phyloP scores from a whole-genome alignment of 2,888 invertebrate species.

The Acanthosoma haemorrhoidale region DNA sequence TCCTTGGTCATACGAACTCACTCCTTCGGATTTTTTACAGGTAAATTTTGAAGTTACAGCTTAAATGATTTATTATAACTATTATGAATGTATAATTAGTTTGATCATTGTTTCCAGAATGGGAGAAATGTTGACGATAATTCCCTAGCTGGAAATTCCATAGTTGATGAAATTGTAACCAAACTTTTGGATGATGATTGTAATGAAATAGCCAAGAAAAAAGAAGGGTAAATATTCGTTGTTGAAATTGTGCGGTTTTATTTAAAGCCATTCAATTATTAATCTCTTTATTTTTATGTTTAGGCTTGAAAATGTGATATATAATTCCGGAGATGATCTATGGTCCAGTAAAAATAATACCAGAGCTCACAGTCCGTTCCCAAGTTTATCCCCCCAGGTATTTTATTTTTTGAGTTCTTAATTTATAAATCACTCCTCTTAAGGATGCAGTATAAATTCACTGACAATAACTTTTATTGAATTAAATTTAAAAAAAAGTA shows the following conservation, averaged over 20 bases:
- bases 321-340: constrained; percentile 21
- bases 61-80: background rate
- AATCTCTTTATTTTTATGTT: background rate
- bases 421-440: too few species aligned
- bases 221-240: constrained; percentile 31
- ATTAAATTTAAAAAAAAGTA: too few species aligned
- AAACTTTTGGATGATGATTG: constrained; percentile 58
- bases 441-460: too few species aligned
- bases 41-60: constrained; percentile 32
- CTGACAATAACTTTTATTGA: too few species aligned
- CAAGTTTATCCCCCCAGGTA: constrained; percentile 22
- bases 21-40: constrained; percentile 39
- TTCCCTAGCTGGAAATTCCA: constrained; percentile 53
- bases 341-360: constrained; percentile 21
- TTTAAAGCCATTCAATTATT: background rate
- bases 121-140: constrained; percentile 37
- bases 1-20: constrained; percentile 40
- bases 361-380: constrained; percentile 19
- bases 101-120: constrained; percentile 33
- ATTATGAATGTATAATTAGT: background rate
- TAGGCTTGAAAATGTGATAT: constrained; percentile 27
- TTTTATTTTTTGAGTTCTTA: background rate
- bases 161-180: constrained; percentile 60
- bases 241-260: background rate
- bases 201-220: constrained; percentile 30